Conservation (phyloP, 2,113 vertebrate genomes). For the Hemiscyllium ocellatum region DNA sequence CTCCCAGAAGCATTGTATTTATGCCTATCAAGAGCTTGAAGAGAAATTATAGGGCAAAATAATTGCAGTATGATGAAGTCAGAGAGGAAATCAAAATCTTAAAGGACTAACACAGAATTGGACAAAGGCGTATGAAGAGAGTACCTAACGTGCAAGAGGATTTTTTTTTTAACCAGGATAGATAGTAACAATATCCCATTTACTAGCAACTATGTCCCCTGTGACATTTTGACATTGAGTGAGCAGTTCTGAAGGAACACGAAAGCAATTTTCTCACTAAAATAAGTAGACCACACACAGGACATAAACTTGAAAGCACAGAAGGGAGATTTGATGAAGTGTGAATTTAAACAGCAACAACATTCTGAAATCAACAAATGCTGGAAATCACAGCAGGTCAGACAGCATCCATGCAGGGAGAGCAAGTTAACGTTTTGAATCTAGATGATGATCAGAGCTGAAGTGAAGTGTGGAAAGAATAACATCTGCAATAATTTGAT, state of each 20-base stretch:
- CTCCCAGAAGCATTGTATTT: not conserved
- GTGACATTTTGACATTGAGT: not conserved
- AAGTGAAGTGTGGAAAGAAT: no score
- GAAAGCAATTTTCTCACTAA: not conserved
- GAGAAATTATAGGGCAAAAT: not conserved
- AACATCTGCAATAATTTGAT: no score
- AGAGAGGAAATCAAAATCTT: not conserved
- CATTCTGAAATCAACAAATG: no score
- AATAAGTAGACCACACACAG: not conserved
- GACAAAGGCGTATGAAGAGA: not conserved
- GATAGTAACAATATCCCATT: not conserved
- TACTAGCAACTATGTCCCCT: not conserved
- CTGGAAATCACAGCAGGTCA: no score
- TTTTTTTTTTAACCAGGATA: not conserved
- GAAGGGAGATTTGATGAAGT: not conserved
- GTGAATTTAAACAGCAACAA: not conserved
- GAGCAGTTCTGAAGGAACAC: not conserved
- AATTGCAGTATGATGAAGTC: not conserved
- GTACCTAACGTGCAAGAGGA: not conserved
- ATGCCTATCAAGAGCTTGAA: not conserved
- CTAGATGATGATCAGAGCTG: no score
- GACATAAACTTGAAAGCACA: not conserved
- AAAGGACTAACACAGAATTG: not conserved
- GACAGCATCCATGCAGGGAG: no score
- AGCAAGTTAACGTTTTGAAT: no score